Conservation (phyloP, 2,888 invertebrate species). For the Caenorhabditis japonica region DNA sequence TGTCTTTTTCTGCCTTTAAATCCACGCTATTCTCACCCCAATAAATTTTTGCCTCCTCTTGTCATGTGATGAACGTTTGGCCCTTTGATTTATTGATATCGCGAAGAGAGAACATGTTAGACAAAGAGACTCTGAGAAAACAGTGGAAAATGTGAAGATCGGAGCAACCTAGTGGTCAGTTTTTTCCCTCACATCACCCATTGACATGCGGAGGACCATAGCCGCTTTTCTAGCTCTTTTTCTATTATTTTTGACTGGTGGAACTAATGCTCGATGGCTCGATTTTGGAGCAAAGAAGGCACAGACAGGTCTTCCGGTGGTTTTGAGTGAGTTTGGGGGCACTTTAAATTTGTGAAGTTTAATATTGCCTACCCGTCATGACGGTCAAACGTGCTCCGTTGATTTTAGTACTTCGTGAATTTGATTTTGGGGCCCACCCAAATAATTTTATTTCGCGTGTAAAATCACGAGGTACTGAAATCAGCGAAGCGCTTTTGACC, state of each 20-base stretch:
- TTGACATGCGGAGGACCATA: too few species aligned
- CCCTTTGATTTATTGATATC: constrained; percentile 39
- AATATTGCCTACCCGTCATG: background rate
- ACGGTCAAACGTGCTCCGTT: too few species aligned
- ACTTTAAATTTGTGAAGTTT: too few species aligned
- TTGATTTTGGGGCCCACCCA: too few species aligned
- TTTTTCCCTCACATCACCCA: constrained; percentile 2
- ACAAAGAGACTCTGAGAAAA: background rate
- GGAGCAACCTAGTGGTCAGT: background rate
- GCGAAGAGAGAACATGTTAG: constrained; percentile 17
- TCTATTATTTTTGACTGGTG: constrained; percentile 4
- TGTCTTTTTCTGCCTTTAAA: too few species aligned
- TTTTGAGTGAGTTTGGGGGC: constrained; percentile 41
- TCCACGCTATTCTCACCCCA: too few species aligned
- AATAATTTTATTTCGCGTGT: too few species aligned
- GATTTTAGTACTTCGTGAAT: too few species aligned
- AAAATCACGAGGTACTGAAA: background rate
- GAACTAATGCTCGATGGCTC: constrained; percentile 17
- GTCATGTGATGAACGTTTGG: constrained; percentile 43
- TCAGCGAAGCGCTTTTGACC: too few species aligned
- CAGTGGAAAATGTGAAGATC: background rate
- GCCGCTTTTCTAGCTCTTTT: constrained; percentile 4
- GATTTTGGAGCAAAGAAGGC: constrained; percentile 23
- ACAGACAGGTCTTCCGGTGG: constrained; percentile 39
- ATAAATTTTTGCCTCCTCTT: too few species aligned